phyloP scores from a whole-genome alignment of 2,888 invertebrate species.

The Lumbricus terrestris region DNA sequence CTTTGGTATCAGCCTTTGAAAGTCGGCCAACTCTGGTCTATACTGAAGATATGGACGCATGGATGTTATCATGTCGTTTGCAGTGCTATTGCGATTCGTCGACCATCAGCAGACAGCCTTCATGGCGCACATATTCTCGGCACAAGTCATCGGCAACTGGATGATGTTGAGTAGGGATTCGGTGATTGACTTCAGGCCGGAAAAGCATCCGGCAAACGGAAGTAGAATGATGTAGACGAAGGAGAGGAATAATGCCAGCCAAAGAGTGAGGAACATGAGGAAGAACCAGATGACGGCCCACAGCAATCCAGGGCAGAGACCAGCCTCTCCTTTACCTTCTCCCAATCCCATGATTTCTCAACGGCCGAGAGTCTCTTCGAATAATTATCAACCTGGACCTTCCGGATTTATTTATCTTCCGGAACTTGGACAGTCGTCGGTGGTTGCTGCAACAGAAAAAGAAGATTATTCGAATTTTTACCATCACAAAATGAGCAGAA shows the following conservation, averaged over 20 bases:
- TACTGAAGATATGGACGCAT: background rate
- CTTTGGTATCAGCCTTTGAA: background rate
- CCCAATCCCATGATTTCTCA: conserved; percentile 19
- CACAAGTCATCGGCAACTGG: conserved; percentile 45
- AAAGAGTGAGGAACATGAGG: conserved; percentile 39
- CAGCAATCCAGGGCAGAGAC: conserved; percentile 44
- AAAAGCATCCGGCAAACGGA: conserved; percentile 43
- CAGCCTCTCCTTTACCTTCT: conserved; percentile 39
- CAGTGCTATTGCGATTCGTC: background rate
- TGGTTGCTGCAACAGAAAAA: background rate
- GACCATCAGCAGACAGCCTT: conserved; percentile 47
- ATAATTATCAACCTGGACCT: background rate
- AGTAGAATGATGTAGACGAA: conserved; percentile 46
- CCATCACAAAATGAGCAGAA: too few species aligned
- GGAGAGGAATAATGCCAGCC: conserved; percentile 43
- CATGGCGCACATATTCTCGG: conserved; percentile 47
- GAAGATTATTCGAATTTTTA: too few species aligned
- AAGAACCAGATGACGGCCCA: conserved; percentile 47
- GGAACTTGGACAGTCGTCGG: background rate
- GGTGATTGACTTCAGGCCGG: conserved; percentile 36
- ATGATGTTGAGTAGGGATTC: conserved; percentile 45
- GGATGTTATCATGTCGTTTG: too few species aligned
- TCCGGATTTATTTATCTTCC: background rate
- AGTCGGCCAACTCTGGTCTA: background rate
- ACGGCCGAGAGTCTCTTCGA: background rate